Conservation (phyloP, 2,113 vertebrate species). For the Cololabis saira region DNA sequence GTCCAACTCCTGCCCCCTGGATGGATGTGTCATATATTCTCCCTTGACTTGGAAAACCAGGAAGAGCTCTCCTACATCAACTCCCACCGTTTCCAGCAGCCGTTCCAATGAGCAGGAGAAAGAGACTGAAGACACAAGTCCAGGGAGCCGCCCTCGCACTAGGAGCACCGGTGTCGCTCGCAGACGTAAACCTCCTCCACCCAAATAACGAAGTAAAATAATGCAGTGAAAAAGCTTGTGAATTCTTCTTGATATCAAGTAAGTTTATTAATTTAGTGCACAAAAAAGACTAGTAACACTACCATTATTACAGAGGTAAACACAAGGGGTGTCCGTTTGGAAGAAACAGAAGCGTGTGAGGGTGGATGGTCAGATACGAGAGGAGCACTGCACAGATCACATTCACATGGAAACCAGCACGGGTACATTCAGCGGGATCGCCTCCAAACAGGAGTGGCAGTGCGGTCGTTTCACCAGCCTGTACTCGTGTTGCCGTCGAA, state of each 20-base stretch:
- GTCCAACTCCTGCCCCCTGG: conserved; percentile 78
- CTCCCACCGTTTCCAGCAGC: conserved; percentile 36
- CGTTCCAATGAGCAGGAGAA: conserved; percentile 20
- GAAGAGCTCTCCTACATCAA: conserved; percentile 20
- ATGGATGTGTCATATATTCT: conserved; percentile 77
- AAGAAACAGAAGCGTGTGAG: conserved; percentile 31
- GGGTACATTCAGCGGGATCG: conserved; percentile 63
- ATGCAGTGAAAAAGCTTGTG: neutral
- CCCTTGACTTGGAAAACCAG: conserved; percentile 64
- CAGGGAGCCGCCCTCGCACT: conserved; percentile 65
- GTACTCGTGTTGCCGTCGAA: neutral
- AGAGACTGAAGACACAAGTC: conserved; percentile 63
- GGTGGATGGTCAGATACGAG: conserved; percentile 28
- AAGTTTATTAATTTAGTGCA: conserved; percentile 69
- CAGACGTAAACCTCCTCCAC: conserved; percentile 22
- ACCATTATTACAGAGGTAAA: conserved; percentile 55
- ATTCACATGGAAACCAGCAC: conserved; percentile 41
- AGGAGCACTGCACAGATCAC: conserved; percentile 47
- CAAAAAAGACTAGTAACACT: conserved; percentile 72
- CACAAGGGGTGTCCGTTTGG: conserved; percentile 41
- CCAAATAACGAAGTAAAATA: neutral
- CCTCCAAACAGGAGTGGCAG: conserved; percentile 24
- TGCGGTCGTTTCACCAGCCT: conserved; percentile 11
- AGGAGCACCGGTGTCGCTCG: neutral
- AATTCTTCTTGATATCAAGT: conserved; percentile 41